Evolutionary conservation across 1,140 invertebrate species (phyloP).

Genomic region (Stegodyphus mimosarum): DNA sequence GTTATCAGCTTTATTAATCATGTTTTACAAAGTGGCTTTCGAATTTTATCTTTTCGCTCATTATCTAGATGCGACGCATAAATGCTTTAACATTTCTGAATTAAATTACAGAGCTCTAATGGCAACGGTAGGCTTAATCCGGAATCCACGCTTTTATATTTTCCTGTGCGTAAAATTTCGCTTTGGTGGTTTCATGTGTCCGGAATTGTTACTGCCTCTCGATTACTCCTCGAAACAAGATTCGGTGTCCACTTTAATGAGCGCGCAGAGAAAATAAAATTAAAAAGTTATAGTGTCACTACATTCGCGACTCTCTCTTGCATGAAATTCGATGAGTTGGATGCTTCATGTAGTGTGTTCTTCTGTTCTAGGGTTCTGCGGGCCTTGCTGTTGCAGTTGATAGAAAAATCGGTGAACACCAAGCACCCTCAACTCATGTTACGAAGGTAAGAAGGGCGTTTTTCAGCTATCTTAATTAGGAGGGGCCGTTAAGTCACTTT

Average conservation of each 20-base stretch:
- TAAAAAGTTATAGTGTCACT: neutral
- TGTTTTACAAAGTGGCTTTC: too few relatives aligned
- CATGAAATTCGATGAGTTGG: neutral
- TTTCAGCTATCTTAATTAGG: slow-evolving; percentile 29
- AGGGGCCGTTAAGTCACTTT: slow-evolving; percentile 47
- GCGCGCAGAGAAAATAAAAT: neutral
- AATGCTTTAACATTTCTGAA: too few relatives aligned
- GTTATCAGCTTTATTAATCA: too few relatives aligned
- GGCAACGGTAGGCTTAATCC: too few relatives aligned
- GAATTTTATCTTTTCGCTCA: too few relatives aligned
- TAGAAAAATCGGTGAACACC: slow-evolving; percentile 89
- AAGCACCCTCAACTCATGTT: slow-evolving; percentile 94
- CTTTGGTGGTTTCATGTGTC: too few relatives aligned
- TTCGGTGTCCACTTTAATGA: neutral
- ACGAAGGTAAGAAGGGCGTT: slow-evolving; percentile 67
- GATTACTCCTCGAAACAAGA: neutral
- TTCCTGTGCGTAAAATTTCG: too few relatives aligned
- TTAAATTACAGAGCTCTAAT: too few relatives aligned
- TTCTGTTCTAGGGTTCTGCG: neutral
- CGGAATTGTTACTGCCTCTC: too few relatives aligned
- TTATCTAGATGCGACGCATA: too few relatives aligned
- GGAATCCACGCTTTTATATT: too few relatives aligned
- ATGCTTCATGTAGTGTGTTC: neutral
- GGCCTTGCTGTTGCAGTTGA: slow-evolving; percentile 80
- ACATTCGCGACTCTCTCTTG: neutral